Evolutionary conservation across 2,113 vertebrate species (phyloP).

Genomic region (Gopherus evgoodei): DNA sequence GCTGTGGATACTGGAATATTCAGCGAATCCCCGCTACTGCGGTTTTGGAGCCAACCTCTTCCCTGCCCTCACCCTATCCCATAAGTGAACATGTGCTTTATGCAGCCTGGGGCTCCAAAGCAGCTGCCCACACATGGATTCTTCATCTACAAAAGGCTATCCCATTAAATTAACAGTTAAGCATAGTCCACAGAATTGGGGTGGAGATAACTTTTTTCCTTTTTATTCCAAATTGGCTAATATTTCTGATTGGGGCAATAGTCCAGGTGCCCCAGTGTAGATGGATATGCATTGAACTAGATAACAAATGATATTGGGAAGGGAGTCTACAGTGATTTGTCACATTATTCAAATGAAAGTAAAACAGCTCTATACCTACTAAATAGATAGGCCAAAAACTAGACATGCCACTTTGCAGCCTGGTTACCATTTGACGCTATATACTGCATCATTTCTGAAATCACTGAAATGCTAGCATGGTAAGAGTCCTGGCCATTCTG

Average conservation of each 20-base stretch:
- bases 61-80: neutral
- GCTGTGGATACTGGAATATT: neutral
- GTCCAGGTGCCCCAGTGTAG: rapidly evolving
- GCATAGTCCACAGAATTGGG: neutral
- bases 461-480: neutral
- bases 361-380: neutral
- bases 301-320: neutral
- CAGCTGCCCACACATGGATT: neutral
- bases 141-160: neutral
- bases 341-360: neutral
- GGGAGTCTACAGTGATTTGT: neutral
- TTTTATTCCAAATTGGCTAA: neutral
- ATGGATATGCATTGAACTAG: neutral
- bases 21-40: neutral
- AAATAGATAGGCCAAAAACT: neutral
- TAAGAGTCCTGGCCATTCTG: neutral
- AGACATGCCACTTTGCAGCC: neutral
- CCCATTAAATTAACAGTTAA: neutral
- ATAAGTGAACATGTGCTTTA: neutral
- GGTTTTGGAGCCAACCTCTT: neutral
- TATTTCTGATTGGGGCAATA: neutral
- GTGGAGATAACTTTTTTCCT: neutral
- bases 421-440: neutral
- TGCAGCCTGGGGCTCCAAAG: neutral
- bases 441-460: neutral